phyloP scores from a whole-genome alignment of 2,888 invertebrate species.

The Hypena proboscidalis region DNA sequence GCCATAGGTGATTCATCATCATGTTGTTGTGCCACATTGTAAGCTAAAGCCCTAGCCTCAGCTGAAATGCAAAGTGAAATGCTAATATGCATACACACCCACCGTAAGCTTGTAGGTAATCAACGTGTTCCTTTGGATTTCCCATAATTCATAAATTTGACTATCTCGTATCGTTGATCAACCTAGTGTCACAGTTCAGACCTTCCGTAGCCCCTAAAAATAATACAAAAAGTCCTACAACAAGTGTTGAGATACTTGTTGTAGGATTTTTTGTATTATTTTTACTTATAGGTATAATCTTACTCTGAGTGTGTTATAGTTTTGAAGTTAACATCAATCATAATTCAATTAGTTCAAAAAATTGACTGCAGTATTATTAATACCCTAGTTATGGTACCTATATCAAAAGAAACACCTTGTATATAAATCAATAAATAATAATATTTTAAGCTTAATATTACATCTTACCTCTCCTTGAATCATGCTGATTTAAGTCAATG shows the following conservation, averaged over 20 bases:
- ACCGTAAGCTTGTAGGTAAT: conserved; percentile 12
- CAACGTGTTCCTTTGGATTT: conserved; percentile 12
- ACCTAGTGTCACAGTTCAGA: conserved; percentile 5
- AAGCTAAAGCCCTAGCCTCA: conserved; percentile 10
- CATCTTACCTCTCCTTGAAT: conserved; percentile 11
- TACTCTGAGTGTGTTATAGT: conserved; percentile 1
- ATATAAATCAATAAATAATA: conserved; percentile 6
- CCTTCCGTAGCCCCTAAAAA: conserved; percentile 1
- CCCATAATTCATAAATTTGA: conserved; percentile 11
- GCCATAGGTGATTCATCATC: conserved; percentile 10
- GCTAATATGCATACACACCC: conserved; percentile 13
- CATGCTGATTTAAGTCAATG: conserved; percentile 10
- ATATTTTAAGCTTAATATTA: conserved; percentile 12
- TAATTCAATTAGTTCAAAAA: conserved; percentile 1
- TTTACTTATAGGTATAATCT: conserved; percentile 6
- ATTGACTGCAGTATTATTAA: not conserved
- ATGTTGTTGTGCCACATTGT: conserved; percentile 13
- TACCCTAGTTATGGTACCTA: conserved; percentile 4
- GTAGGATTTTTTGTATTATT: conserved; percentile 3
- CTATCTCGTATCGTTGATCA: conserved; percentile 9
- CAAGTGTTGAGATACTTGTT: not conserved
- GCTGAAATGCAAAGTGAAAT: conserved; percentile 13
- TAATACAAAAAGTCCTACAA: conserved; percentile 7
- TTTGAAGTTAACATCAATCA: conserved; percentile 4
- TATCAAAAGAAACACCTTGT: conserved; percentile 5